Evolutionary conservation across 2,888 invertebrate species (phyloP), one percentile per base, ranked within the genome.

Genomic region (Antitype chi): DNA sequence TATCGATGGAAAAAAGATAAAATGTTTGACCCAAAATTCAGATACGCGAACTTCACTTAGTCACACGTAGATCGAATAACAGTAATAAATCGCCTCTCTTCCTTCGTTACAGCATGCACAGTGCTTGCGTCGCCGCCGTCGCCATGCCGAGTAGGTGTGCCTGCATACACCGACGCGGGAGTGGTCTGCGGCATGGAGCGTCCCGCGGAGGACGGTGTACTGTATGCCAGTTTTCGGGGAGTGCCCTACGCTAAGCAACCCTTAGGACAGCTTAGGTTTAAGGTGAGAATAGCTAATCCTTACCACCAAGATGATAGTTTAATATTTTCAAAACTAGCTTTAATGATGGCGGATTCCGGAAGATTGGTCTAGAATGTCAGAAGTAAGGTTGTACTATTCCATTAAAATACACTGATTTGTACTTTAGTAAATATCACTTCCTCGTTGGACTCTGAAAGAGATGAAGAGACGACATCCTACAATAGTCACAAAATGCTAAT

Each of bases 161-260:
- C 75, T 38, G 93, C 89, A 74, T 85, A 74, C 73, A 92, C 90
- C 2, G 90, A 91, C 15, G 82, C 92, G 0, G 96, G 96, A 3
- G 88, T 89, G 90, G 91, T 94, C 85, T 93, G 95, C 89, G 96
- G 96, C 15, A 64, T 79, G 77, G 79, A 73, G 78, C 88, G 89
- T 52, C 77, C 86, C 25, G 88, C 91, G 0, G 90, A 90, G n/a
- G 85, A 89, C 57, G 88, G 88, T 28, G 78, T 76, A 0, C 69
- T 67, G 8, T 96, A 94, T 89, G 95, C 94, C 80, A 95, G 95
- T 89, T 97, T 96, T 90, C 89, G 93, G 25, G 96, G 94, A n/a
- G 93, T 97, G 71, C 96, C 96, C 0, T 97, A 96, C 83, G 96
- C 95, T 2, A 90, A 92, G 81, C 96, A 96, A 84, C 96, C 96